A percentile compares a stretch with the other conserved stretches of the same genome.
Conservation (phyloP, 2,797 vertebrate species). For the Lemur catta region DNA sequence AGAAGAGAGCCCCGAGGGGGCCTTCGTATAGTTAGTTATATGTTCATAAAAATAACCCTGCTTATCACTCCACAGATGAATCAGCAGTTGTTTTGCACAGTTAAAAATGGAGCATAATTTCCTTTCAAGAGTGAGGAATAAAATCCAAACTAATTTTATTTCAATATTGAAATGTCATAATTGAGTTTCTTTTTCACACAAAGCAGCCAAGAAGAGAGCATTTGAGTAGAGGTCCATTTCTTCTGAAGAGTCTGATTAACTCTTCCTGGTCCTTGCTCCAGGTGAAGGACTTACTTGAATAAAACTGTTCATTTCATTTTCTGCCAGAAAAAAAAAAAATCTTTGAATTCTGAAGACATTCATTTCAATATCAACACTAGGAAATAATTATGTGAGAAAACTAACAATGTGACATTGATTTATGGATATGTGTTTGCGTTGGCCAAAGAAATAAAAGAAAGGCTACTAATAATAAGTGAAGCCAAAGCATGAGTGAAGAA, state of each 20-base stretch:
- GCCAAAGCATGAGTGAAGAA: background rate
- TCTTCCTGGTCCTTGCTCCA: background rate
- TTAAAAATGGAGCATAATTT: slow-evolving; percentile 46
- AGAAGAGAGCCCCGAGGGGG: background rate
- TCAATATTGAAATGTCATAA: slow-evolving; percentile 67
- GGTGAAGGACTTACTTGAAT: background rate
- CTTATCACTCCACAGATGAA: slow-evolving; percentile 41
- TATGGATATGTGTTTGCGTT: background rate
- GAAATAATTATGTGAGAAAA: background rate
- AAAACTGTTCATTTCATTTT: background rate
- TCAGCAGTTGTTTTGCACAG: slow-evolving; percentile 36
- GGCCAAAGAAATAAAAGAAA: background rate
- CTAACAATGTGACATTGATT: background rate
- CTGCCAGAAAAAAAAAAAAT: background rate
- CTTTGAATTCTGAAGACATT: background rate
- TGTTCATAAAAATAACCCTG: slow-evolving; percentile 50
- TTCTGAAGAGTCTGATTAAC: background rate
- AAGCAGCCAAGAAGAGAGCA: background rate
- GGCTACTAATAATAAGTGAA: background rate
- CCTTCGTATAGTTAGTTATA: background rate
- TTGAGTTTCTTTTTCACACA: slow-evolving; percentile 55
- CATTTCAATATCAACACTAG: background rate
- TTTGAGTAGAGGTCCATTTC: background rate
- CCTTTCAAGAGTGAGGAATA: slow-evolving; percentile 53
- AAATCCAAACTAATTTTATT: slow-evolving; percentile 70